Conservation (phyloP, 2,888 invertebrate genomes). For the Epinotia ramella region DNA sequence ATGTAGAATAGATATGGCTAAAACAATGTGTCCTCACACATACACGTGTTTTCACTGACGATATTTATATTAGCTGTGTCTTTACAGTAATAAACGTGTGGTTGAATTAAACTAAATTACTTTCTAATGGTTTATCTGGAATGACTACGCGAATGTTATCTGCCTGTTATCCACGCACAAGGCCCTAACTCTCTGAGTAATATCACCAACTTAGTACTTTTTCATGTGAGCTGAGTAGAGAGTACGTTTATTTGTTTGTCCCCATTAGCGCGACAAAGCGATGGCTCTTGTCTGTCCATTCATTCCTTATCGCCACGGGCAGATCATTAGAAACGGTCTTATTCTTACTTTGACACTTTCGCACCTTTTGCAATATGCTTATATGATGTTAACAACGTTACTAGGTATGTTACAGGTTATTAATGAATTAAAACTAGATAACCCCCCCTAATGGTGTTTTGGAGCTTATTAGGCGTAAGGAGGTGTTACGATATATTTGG, state of each 20-base stretch:
- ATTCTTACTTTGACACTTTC: constrained; percentile 10
- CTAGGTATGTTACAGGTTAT: no score
- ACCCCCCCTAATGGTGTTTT: no score
- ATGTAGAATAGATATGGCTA: no score
- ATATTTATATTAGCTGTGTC: not conserved
- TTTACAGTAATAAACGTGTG: not conserved
- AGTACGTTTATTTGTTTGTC: constrained; percentile 35
- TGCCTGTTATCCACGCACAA: not conserved
- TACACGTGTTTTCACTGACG: not conserved
- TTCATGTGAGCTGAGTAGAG: not conserved
- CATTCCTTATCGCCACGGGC: constrained; percentile 36
- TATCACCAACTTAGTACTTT: not conserved
- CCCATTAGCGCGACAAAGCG: constrained; percentile 31
- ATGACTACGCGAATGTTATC: constrained; percentile 30
- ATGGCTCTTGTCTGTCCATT: constrained; percentile 39
- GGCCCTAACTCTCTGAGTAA: not conserved
- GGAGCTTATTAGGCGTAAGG: no score
- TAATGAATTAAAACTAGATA: no score
- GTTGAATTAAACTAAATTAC: not conserved
- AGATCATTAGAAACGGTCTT: constrained; percentile 32
- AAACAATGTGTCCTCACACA: not conserved
- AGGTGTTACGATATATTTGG: no score
- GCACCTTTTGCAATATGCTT: constrained; percentile 3
- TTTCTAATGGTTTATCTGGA: constrained; percentile 26
- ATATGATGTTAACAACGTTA: not conserved